Percentiles rank a stretch among this genome's conserved stretches.
phyloP scores from a whole-genome alignment of 2,113 vertebrate genomes.

The Piaya cayana region DNA sequence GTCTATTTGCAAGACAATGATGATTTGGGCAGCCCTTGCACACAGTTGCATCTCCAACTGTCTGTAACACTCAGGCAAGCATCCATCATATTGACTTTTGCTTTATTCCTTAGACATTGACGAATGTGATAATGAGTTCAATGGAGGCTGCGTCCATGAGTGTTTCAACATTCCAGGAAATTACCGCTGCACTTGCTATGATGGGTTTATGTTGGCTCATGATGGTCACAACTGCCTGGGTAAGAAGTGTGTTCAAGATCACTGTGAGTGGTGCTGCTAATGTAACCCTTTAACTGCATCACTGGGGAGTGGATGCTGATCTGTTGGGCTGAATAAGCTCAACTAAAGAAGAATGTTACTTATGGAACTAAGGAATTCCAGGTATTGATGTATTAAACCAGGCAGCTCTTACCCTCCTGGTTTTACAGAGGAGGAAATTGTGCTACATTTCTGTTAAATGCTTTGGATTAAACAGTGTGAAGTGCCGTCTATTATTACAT shows the following conservation, averaged over 20 bases:
- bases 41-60: not conserved
- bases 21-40: not conserved
- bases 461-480: not conserved
- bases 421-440: not conserved
- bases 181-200: constrained; percentile 95
- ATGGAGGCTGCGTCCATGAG: constrained; percentile 96
- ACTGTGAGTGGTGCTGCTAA: not conserved
- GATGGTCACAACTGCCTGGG: constrained; percentile 98
- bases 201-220: constrained; percentile 94
- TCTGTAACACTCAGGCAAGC: constrained; percentile 13
- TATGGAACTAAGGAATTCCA: not conserved
- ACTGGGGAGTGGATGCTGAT: rapidly evolving
- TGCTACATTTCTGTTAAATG: not conserved
- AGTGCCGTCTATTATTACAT: not conserved
- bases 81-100: constrained; percentile 62
- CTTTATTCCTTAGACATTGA: constrained; percentile 86
- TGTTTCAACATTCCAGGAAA: constrained; percentile 97
- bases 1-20: constrained; percentile 15
- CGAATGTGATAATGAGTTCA: constrained; percentile 92
- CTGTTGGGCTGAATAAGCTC: not conserved
- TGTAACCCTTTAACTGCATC: not conserved
- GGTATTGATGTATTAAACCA: not conserved
- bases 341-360: not conserved
- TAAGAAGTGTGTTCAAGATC: constrained; percentile 64
- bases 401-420: not conserved